Base-by-base conservation (phyloP, 1,140 invertebrate genomes). In the Chionoecetes opilio region DNA sequence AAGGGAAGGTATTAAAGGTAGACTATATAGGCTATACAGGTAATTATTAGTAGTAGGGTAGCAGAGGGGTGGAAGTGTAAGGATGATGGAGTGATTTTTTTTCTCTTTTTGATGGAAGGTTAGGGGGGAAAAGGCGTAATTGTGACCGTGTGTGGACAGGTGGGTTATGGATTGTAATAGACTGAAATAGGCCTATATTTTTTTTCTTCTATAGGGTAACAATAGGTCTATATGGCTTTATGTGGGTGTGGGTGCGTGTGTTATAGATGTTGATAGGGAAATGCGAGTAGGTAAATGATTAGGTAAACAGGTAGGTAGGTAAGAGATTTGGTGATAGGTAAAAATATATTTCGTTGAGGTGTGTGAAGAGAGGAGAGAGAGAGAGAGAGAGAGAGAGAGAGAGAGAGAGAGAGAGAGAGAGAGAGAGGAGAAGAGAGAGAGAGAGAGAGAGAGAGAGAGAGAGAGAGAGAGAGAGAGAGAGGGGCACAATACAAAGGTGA, bases 391-490 rank as follows among this genome's bases (percentile, higher is more conserved):
- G n/a, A 21, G 26, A 21, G 63, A 14, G 11, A 53, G 63, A 75
- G 63, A 75, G 63, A 75, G n/a, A 75, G 63, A 75, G n/a, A 75
- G 21, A 75, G 21, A 75, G 3, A 75, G 21, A 21, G 21, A 26
- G 46, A 53, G 63, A 75, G 63, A 75, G 63, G n/a, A 21, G n/a
- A 26, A 75, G n/a, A 75, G n/a, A 75, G n/a, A 75, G n/a, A 75
- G n/a, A n/a, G n/a, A n/a, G 46, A 53, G 46, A 53, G 46, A 53
- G 46, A 53, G 46, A 53, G 63, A 75, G 63, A 75, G 63, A 75
- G n/a, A 75, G 63, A 75, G n/a, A 75, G n/a, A 75, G n/a, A 75
- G n/a, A 75, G n/a, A n/a, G n/a, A n/a, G 63, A 75, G 21, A 75
- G n/a, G 21, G n/a, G 21, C 5, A 75, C 1, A n/a, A 75, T 14